These are phyloP conservation scores for Aphelocoma coerulescens DNA, from an alignment of 2,113 vertebrate genomes.

Conservation along the genomic window DNA sequence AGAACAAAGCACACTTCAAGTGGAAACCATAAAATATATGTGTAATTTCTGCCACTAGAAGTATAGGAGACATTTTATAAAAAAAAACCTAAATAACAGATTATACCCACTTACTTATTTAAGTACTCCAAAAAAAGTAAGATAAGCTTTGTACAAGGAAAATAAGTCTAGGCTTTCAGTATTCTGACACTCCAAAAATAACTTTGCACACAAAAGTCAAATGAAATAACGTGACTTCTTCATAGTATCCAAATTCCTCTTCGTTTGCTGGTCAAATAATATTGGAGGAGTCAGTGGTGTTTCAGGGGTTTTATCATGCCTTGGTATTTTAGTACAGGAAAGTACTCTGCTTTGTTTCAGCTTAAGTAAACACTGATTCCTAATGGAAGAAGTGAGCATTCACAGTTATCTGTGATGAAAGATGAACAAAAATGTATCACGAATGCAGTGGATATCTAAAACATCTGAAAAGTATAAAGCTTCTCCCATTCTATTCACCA, in stretches of 20 bases:
- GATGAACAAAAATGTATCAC: not conserved
- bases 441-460: not conserved
- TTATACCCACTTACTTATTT: not conserved
- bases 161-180: not conserved
- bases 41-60: not conserved
- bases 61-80: not conserved
- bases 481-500: not conserved
- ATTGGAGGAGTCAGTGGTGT: not conserved
- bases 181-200: not conserved
- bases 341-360: not conserved
- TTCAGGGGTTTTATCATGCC: not conserved
- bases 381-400: not conserved
- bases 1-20: not conserved
- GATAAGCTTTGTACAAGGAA: not conserved
- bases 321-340: not conserved
- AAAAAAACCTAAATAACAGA: not conserved
- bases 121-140: not conserved
- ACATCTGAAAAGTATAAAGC: conserved; percentile 14
- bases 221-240: not conserved
- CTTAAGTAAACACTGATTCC: not conserved
- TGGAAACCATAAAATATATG: not conserved
- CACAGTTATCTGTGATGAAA: not conserved
- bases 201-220: not conserved
- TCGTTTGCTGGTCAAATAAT: not conserved
- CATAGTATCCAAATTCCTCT: not conserved